Percentiles rank a stretch among this genome's conserved stretches.
Evolutionary conservation across 1,140 invertebrate species (phyloP).

Genomic region (Platyscapa corneri): DNA sequence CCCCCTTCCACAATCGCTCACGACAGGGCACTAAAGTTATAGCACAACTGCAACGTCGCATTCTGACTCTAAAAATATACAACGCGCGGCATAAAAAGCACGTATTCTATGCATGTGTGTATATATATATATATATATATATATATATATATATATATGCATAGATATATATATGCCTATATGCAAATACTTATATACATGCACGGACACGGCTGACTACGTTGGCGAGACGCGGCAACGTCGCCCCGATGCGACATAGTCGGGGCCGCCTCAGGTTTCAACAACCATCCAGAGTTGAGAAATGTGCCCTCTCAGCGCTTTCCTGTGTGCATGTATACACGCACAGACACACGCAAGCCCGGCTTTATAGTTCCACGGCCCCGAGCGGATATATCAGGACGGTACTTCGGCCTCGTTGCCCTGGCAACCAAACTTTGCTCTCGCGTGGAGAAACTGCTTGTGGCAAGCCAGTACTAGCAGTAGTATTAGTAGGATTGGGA

Average conservation of each 20-base stretch:
- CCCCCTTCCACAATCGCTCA: background rate
- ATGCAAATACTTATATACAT: background rate
- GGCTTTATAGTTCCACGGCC: constrained; percentile 29
- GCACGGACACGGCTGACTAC: background rate
- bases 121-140: background rate
- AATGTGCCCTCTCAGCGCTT: constrained; percentile 45
- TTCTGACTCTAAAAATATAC: constrained; percentile 32
- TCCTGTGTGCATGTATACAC: background rate
- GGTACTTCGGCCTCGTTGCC: constrained; percentile 46
- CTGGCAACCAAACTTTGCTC: constrained; percentile 45
- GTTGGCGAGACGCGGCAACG: constrained; percentile 20
- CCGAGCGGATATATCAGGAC: constrained; percentile 46
- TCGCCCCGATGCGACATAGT: constrained; percentile 5
- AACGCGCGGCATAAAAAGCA: background rate
- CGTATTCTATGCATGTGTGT: background rate
- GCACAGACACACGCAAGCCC: background rate
- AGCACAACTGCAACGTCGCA: constrained; percentile 50
- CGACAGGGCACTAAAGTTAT: constrained; percentile 11
- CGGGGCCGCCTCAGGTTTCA: constrained; percentile 38
- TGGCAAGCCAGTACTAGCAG: constrained; percentile 34
- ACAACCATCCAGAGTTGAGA: constrained; percentile 49
- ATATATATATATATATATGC: too few relatives aligned
- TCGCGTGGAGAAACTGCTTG: constrained; percentile 19
- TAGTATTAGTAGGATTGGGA: constrained; percentile 40
- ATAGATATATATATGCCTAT: background rate